phyloP scores from a whole-genome alignment of 2,797 vertebrate genomes.

The Notamacropus eugenii region DNA sequence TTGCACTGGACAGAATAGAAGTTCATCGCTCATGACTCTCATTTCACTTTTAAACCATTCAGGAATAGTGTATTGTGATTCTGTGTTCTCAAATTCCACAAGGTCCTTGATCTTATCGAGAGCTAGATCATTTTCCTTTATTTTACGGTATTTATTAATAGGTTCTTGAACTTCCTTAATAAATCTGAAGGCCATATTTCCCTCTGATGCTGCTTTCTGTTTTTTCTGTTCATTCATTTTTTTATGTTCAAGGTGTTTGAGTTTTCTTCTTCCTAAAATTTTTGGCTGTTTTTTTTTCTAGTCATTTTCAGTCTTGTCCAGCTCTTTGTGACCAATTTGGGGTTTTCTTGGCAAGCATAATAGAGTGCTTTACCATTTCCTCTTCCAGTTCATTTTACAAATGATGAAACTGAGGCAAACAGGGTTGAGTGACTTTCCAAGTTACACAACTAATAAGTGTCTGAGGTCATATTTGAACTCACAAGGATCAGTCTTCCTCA shows the following conservation, averaged over 20 bases:
- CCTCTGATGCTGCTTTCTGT: neutral
- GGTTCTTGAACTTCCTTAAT: neutral
- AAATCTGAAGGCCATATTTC: neutral
- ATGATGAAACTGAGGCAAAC: too few species aligned
- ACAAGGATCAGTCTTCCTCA: neutral
- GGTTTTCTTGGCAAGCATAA: neutral
- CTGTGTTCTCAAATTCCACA: neutral
- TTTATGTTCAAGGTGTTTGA: neutral
- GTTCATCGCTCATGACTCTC: neutral
- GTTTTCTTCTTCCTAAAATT: neutral
- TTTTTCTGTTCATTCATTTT: neutral
- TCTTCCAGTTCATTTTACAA: neutral
- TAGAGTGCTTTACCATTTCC: neutral
- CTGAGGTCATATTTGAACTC: neutral
- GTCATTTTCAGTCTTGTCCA: too few species aligned
- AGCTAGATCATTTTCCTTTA: neutral
- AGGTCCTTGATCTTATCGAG: too few species aligned
- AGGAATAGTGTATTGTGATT: neutral
- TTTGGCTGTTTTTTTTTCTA: neutral
- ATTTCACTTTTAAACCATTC: neutral
- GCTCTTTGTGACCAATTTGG: neutral
- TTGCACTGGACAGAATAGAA: neutral
- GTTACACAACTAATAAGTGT: neutral
- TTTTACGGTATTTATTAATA: neutral
- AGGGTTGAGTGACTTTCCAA: neutral